Conservation (phyloP, 2,797 vertebrate genomes). For the Scleropages formosus region DNA sequence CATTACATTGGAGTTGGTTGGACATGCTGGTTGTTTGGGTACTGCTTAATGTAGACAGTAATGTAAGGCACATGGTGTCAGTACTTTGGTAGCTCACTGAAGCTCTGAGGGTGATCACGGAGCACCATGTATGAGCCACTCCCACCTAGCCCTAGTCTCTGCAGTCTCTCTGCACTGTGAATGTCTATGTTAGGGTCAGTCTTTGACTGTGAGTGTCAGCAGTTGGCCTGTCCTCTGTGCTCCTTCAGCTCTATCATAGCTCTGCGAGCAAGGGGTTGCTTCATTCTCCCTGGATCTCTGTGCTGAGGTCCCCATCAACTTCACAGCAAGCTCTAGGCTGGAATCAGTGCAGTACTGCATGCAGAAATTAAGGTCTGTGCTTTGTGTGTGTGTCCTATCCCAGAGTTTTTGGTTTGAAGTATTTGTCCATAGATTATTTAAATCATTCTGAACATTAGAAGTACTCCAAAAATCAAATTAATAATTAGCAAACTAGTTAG, state of each 20-base stretch:
- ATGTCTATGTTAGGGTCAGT: slow-evolving; percentile 15
- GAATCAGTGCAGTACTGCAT: not conserved
- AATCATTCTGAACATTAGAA: not conserved
- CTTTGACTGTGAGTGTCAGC: slow-evolving; percentile 12
- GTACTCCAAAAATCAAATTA: not conserved
- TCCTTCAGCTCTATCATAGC: not conserved
- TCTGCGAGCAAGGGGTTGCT: not conserved
- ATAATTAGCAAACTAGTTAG: not conserved
- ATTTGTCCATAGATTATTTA: not conserved
- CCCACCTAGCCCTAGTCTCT: slow-evolving; percentile 21
- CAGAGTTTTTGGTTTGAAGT: not conserved
- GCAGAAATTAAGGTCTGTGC: not conserved
- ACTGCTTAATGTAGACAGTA: slow-evolving; percentile 5
- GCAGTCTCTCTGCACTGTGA: slow-evolving; percentile 25
- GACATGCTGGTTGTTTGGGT: not conserved
- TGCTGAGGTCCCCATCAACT: not conserved
- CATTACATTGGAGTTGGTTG: not conserved
- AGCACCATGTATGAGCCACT: slow-evolving; percentile 7
- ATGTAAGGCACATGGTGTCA: slow-evolving; percentile 11
- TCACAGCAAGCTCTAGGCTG: not conserved
- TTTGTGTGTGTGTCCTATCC: not conserved
- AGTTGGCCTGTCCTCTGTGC: slow-evolving; percentile 9
- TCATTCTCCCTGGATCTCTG: not conserved
- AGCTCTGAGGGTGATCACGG: slow-evolving; percentile 1
- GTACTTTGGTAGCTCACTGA: slow-evolving; percentile 7